Base-by-base conservation (phyloP, 2,113 vertebrate genomes). In the Psettodes erumei region DNA sequence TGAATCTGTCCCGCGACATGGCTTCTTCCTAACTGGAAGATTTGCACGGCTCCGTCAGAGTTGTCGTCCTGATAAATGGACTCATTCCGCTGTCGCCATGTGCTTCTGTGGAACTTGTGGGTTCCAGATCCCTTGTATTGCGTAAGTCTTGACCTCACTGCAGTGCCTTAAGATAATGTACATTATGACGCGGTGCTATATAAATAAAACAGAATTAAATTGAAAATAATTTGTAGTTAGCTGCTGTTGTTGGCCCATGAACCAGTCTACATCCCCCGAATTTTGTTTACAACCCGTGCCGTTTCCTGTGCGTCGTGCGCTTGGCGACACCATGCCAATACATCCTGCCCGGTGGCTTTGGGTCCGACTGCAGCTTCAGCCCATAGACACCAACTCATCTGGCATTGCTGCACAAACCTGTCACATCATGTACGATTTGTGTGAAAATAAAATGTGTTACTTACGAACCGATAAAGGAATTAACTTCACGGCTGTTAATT, bases 401-500 rank as follows among this genome's bases (percentile, higher is more conserved):
- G 4, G 10, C 25, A 9, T 28, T 55, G 35, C n/a, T 64, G 3
- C 3, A 18, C 43, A 18, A 7, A 10, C 8, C 12, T 43, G 19
- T 1, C n/a, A 8, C 3, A 10, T 76, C n/a, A 42, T 18, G 18
- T 35, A n/a, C 2, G 27, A 32, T 43, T 9, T 3, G 2, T 21
- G 8, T 42, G 8, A 47, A 25, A 53, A 11, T n/a, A 43, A 71
- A 30, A 45, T 59, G 45, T 54, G 65, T 64, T 81, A 67, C 56
- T 75, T 61, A 21, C 50, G 35, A 66, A 66, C 58, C 1, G 21
- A 82, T 48, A 51, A 6, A 6, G 2, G 28, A 64, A 66, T 69
- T 47, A 77, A 56, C 50, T 71, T 66, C 51, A 28, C 50, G 18
- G 21, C 30, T 66, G 69, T 51, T 82, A 79, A 71, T 79, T 79